Conservation (phyloP, 1,140 invertebrate species). For the Anadara kagoshimensis region DNA sequence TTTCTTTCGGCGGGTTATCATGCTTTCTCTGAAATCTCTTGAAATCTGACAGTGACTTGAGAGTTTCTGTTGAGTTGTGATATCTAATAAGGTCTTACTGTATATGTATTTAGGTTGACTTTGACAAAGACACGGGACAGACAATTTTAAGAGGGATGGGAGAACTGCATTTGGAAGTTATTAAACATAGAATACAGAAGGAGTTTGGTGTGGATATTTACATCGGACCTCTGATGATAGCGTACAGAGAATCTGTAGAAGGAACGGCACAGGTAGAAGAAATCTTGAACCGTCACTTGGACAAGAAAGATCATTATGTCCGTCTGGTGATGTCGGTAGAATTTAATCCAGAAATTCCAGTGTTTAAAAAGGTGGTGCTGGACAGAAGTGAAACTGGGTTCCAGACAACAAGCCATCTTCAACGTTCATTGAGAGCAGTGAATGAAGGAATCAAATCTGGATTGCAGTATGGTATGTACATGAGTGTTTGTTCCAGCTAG, state of each 20-base stretch:
- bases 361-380: slow-evolving; percentile 53
- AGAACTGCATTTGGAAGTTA: slow-evolving; percentile 96
- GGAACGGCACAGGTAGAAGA: slow-evolving; percentile 56
- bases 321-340: slow-evolving; percentile 55
- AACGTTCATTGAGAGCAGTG: slow-evolving; percentile 70
- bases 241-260: slow-evolving; percentile 88
- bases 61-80: too few relatives aligned
- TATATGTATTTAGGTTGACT: slow-evolving; percentile 77
- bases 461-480: slow-evolving; percentile 61
- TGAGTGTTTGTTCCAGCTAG: too few relatives aligned
- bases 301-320: slow-evolving; percentile 57
- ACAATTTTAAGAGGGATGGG: slow-evolving; percentile 94
- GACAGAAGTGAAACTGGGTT: neutral
- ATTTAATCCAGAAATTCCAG: slow-evolving; percentile 28
- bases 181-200: slow-evolving; percentile 77
- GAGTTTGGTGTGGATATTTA: slow-evolving; percentile 96
- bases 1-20: too few relatives aligned
- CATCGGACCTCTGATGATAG: slow-evolving; percentile 87
- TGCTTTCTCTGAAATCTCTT: too few relatives aligned
- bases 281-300: slow-evolving; percentile 81
- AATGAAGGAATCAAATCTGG: slow-evolving; percentile 75
- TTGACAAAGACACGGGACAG: slow-evolving; percentile 80
- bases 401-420: too few relatives aligned
- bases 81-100: neutral
- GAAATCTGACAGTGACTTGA: neutral